Conservation (phyloP, 23 tunicate genomes). For the Halocynthia roretzi region DNA sequence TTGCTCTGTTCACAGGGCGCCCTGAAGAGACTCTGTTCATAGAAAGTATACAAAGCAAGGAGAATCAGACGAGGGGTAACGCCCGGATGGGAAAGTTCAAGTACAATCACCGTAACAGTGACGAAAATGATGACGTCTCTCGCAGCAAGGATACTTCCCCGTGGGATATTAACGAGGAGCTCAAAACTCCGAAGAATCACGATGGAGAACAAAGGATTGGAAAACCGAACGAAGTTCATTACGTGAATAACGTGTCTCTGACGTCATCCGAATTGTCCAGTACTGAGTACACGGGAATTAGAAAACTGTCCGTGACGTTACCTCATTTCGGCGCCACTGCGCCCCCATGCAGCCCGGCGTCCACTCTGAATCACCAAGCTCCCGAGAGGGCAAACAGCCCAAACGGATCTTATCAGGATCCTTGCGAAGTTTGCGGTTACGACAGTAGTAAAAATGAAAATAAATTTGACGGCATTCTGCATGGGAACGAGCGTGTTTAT, state of each 20-base stretch:
- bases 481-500: not conserved
- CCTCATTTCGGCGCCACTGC: not conserved
- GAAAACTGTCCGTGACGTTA: constrained; percentile 2
- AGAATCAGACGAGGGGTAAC: not conserved
- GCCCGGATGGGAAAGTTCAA: constrained; percentile 2
- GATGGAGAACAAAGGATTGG: not conserved
- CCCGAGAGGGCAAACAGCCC: not conserved
- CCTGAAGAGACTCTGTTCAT: constrained; percentile 24
- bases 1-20: not conserved
- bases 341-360: constrained; percentile 11
- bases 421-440: not conserved
- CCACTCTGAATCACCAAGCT: not conserved
- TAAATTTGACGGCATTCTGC: not conserved
- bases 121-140: not conserved
- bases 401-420: not conserved
- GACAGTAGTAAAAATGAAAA: not conserved
- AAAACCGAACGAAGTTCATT: not conserved
- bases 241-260: no score
- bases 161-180: constrained; percentile 18
- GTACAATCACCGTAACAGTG: constrained; percentile 12
- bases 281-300: not conserved
- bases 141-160: constrained; percentile 29
- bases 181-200: constrained; percentile 1
- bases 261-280: no score
- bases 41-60: not conserved